These are phyloP conservation scores for Tinamus guttatus DNA, from an alignment of 2,113 vertebrate species.

Conservation along the genomic window DNA sequence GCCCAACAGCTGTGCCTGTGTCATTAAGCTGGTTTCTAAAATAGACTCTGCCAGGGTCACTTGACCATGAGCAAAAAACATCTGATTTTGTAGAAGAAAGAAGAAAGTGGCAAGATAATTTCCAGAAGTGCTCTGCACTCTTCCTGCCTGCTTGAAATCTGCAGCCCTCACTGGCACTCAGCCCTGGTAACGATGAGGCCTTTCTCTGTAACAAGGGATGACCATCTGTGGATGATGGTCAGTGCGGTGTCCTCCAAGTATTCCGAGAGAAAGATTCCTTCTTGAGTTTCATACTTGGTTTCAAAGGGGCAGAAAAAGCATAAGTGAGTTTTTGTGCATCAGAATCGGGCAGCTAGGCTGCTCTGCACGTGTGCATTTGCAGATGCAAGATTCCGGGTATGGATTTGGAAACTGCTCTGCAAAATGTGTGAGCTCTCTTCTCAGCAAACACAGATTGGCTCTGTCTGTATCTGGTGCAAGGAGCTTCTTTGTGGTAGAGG, in stretches of 20 bases:
- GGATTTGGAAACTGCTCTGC: background rate
- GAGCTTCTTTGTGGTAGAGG: background rate
- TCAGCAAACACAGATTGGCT: accelerated
- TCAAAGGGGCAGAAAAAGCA: background rate
- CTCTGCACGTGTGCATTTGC: background rate
- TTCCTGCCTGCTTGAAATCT: background rate
- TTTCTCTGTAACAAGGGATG: background rate
- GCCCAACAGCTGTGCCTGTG: background rate
- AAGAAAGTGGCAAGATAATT: background rate
- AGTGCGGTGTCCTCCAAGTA: background rate
- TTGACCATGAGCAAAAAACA: background rate
- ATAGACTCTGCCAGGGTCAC: background rate
- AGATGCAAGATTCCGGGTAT: background rate
- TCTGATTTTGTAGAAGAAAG: background rate
- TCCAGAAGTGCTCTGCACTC: background rate
- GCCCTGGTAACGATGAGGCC: background rate
- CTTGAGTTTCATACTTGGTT: background rate
- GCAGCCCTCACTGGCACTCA: background rate
- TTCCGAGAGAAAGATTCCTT: background rate
- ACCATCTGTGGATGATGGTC: background rate
- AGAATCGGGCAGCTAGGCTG: background rate
- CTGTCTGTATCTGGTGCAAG: background rate
- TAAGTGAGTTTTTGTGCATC: background rate
- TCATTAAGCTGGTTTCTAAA: background rate
- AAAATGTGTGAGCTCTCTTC: background rate